phyloP scores from a whole-genome alignment of 2,888 invertebrate genomes.

The Drosophila atripex region DNA sequence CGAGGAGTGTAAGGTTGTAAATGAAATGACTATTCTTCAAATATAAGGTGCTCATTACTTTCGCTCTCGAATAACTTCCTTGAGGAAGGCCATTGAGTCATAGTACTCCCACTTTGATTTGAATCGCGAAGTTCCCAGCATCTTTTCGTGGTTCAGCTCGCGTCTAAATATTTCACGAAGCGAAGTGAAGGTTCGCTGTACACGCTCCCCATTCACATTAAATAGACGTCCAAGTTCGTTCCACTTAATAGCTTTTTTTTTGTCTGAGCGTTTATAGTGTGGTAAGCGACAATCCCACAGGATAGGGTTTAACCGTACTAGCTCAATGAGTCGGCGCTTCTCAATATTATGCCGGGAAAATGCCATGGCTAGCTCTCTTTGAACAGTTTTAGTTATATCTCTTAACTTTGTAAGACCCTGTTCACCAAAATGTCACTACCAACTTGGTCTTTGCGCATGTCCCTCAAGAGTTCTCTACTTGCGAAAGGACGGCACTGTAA shows the following conservation, averaged over 20 bases:
- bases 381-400: neutral
- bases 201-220: slow-evolving; percentile 81
- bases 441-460: slow-evolving; percentile 75
- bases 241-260: slow-evolving; percentile 82
- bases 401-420: slow-evolving; percentile 12
- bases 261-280: slow-evolving; percentile 82
- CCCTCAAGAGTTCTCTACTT: slow-evolving; percentile 39
- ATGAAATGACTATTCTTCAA: neutral
- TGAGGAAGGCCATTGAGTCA: slow-evolving; percentile 81
- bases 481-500: slow-evolving; percentile 35
- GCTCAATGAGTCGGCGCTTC: slow-evolving; percentile 82
- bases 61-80: slow-evolving; percentile 82
- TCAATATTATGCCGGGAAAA: slow-evolving; percentile 83
- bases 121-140: slow-evolving; percentile 78
- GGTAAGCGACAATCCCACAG: slow-evolving; percentile 83
- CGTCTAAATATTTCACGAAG: slow-evolving; percentile 81
- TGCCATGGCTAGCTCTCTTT: slow-evolving; percentile 70
- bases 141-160: slow-evolving; percentile 81
- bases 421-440: slow-evolving; percentile 52
- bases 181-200: slow-evolving; percentile 82
- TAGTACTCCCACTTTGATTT: slow-evolving; percentile 83
- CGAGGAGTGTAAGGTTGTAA: no score
- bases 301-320: slow-evolving; percentile 82
- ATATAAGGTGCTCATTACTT: slow-evolving; percentile 62
- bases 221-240: slow-evolving; percentile 81